These are phyloP conservation scores for Cyprinella venusta DNA, from an alignment of 2,797 vertebrate species.

Conservation along the genomic window DNA sequence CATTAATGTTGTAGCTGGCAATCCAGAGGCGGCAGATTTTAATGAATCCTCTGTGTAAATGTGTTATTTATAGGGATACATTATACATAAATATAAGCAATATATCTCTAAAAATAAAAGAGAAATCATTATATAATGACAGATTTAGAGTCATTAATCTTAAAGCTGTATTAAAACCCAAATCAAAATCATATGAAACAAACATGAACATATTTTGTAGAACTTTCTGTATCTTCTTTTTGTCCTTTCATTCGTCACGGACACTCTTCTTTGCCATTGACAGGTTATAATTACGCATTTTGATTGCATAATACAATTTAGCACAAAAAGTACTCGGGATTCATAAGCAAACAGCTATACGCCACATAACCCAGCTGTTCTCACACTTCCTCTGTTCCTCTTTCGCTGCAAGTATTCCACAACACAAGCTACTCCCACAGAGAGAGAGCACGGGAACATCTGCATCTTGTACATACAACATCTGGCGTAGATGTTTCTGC, in stretches of 20 bases:
- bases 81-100: not conserved
- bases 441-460: constrained; percentile 50
- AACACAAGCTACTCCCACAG: constrained; percentile 49
- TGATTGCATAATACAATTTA: not conserved
- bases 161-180: no score
- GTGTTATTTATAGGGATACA: not conserved
- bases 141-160: no score
- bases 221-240: no score
- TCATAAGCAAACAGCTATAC: constrained; percentile 8
- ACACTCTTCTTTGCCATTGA: not conserved
- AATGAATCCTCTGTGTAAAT: constrained; percentile 17
- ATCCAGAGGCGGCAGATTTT: not conserved
- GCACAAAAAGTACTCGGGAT: constrained; percentile 18
- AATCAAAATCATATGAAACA: no score
- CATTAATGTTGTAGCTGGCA: not conserved
- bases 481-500: constrained; percentile 57
- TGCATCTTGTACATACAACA: constrained; percentile 58
- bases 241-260: not conserved
- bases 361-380: constrained; percentile 23
- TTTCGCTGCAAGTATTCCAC: constrained; percentile 33
- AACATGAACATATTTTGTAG: no score
- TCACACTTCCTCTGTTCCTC: constrained; percentile 26
- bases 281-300: not conserved
- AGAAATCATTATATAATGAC: not conserved
- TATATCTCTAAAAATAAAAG: not conserved